Evolutionary conservation across 2,113 vertebrate genomes (phyloP).

Genomic region (Sinocyclocheilus rhinocerous): DNA sequence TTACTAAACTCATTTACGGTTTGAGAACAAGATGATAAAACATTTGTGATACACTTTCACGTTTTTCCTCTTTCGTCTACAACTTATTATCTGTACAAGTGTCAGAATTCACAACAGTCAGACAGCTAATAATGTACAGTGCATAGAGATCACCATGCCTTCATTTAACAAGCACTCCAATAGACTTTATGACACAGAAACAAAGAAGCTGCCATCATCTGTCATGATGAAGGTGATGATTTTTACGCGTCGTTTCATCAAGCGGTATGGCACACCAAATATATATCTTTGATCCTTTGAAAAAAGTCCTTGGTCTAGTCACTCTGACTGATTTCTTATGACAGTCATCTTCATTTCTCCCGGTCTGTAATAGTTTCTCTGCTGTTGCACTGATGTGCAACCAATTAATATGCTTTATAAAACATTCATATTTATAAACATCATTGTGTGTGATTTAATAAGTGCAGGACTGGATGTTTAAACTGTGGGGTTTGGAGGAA

Average conservation of each 20-base stretch:
- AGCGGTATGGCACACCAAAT: background rate
- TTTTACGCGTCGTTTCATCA: constrained; percentile 2
- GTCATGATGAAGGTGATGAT: constrained; percentile 47
- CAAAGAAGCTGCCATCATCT: constrained; percentile 42
- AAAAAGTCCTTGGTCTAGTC: background rate
- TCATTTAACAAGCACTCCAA: constrained; percentile 37
- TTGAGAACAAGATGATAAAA: constrained; percentile 50
- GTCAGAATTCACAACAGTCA: constrained; percentile 83
- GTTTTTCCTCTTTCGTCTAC: constrained; percentile 35
- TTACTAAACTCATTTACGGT: constrained; percentile 16
- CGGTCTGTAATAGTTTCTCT: constrained; percentile 4
- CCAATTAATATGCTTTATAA: constrained; percentile 21
- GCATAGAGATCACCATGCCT: constrained; percentile 73
- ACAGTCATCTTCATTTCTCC: background rate
- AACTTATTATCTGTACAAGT: constrained; percentile 62
- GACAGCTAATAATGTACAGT: constrained; percentile 81
- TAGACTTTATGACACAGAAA: constrained; percentile 32
- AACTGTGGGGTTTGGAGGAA: background rate
- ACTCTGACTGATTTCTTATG: constrained; percentile 2
- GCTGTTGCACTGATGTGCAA: background rate
- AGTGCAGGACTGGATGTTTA: background rate
- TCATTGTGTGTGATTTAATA: background rate
- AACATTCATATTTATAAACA: constrained; percentile 12
- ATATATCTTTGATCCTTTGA: constrained; percentile 4
- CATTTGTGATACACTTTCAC: constrained; percentile 39